Conservation (phyloP, 2,888 invertebrate species). For the Apamea monoglypha region DNA sequence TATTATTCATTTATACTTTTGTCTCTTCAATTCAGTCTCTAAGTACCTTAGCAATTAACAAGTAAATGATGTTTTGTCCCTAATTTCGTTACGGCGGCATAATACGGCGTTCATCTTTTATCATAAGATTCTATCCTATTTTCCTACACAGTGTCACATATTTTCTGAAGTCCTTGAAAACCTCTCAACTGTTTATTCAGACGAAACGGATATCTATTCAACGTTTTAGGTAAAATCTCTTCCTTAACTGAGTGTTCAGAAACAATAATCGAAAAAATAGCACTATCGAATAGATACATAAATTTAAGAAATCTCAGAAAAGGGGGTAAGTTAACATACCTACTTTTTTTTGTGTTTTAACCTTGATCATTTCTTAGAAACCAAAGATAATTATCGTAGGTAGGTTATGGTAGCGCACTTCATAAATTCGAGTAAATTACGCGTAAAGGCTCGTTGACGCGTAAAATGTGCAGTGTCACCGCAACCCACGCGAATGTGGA, state of each 20-base stretch:
- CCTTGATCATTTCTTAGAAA: background rate
- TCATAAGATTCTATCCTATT: background rate
- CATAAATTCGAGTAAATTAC: constrained; percentile 39
- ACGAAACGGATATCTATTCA: background rate
- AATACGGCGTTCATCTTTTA: background rate
- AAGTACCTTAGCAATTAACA: constrained; percentile 7
- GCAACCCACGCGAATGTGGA: constrained; percentile 17
- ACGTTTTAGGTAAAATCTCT: background rate
- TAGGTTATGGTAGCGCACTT: constrained; percentile 22
- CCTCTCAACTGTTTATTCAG: no score
- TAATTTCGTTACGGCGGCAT: background rate
- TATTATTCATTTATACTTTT: constrained; percentile 45
- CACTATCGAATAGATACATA: background rate
- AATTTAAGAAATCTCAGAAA: background rate
- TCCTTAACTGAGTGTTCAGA: background rate
- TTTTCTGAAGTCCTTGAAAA: background rate
- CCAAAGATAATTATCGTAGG: constrained; percentile 10
- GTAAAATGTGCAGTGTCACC: constrained; percentile 59
- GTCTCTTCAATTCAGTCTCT: constrained; percentile 30
- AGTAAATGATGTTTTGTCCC: background rate
- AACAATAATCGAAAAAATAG: background rate
- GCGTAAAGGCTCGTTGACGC: constrained; percentile 21
- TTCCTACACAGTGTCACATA: background rate
- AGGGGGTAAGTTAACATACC: background rate
- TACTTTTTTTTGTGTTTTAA: background rate